Conservation (phyloP, 2,113 vertebrate species). For the Entosphenus tridentatus region DNA sequence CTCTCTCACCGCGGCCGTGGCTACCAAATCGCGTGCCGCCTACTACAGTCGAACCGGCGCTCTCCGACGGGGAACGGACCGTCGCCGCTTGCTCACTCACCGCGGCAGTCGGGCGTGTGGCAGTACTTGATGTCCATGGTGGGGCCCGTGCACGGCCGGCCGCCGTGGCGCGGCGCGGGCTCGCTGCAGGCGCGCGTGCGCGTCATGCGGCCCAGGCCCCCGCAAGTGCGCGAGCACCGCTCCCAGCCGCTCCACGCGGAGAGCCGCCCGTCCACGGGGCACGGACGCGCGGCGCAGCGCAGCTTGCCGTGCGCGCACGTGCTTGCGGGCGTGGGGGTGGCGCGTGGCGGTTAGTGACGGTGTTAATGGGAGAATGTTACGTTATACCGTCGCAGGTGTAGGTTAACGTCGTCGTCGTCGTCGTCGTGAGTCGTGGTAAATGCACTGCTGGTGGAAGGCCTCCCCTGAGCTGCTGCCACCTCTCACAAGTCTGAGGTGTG, state of each 20-base stretch:
- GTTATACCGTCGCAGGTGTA: too few species aligned
- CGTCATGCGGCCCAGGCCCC: constrained; percentile 36
- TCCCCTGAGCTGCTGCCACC: too few species aligned
- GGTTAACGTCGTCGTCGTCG: too few species aligned
- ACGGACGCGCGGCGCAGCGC: constrained; percentile 29
- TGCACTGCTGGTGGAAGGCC: too few species aligned
- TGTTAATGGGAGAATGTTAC: too few species aligned
- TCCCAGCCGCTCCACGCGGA: constrained; percentile 37
- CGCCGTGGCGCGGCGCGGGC: constrained; percentile 23
- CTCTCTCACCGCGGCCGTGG: not conserved
- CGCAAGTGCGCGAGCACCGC: constrained; percentile 41
- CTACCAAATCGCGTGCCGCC: not conserved
- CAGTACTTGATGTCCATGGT: constrained; percentile 33
- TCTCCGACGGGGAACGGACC: too few species aligned
- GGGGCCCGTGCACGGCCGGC: constrained; percentile 27
- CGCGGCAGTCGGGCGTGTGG: constrained; percentile 33
- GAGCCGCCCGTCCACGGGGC: constrained; percentile 23
- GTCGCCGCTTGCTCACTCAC: constrained; percentile 16
- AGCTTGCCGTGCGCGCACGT: constrained; percentile 31
- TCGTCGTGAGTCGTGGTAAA: too few species aligned
- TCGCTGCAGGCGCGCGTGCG: constrained; percentile 27
- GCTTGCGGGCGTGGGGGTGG: constrained; percentile 15
- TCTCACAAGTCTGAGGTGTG: too few species aligned
- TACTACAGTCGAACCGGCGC: not conserved
- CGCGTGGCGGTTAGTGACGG: too few species aligned